Evolutionary conservation across 1,140 invertebrate species (phyloP), one percentile per base, ranked within the genome.

Genomic region (Magallana gigas): DNA sequence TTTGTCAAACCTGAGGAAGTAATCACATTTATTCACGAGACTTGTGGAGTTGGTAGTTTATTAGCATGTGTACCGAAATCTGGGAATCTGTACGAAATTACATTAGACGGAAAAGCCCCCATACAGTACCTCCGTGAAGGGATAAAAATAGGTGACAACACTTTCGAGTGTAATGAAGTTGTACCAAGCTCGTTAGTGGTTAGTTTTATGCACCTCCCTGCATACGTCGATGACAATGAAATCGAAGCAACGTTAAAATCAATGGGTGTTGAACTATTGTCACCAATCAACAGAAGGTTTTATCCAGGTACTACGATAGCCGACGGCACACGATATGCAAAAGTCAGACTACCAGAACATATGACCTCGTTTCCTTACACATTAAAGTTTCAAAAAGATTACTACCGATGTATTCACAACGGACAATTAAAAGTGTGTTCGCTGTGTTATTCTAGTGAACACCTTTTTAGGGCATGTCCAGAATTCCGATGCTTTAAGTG

Each of bases 181-280:
- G 62, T 68, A 18, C 62, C 16, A 3, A 68, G 62, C n/a, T 68
- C 62, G 1, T 2, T 68, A 0, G 62, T 68, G 1, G 62, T 68
- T 18, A 68, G 62, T 18, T 68, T 68, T 16, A n/a, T 68, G n/a
- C 62, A 68, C n/a, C n/a, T 16, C 1, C 62, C 62, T 18, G 62
- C 62, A 18, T 68, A 68, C n/a, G n/a, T 68, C n/a, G 62, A 68
- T n/a, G 62, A 68, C 16, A n/a, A 9, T n/a, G 62, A 68, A 68
- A 23, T 68, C 1, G 62, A 68, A n/a, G n/a, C n/a, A 7, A 3
- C 62, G 4, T 18, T 68, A 68, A 9, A 16, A 68, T 68, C 62
- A 2, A 68, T 68, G 12, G 62, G 62, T 5, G 62, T 68, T 68
- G 62, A 68, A 68, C n/a, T 68, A 1, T 68, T 68, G 18, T 68